Evolutionary conservation across 2,113 vertebrate genomes (phyloP).

Genomic region (Phasianus colchicus): DNA sequence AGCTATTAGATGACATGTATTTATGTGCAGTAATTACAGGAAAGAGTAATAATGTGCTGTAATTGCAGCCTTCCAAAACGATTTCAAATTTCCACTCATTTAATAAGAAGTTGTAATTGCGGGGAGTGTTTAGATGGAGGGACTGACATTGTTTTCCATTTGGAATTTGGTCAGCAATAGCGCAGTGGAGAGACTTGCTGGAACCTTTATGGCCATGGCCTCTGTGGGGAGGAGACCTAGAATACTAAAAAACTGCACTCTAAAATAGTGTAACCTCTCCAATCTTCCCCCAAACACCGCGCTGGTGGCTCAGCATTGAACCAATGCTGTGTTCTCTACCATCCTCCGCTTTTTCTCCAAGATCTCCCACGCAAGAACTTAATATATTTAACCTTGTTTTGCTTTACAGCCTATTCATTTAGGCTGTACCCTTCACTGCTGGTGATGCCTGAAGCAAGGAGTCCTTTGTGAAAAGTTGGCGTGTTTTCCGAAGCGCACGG

Average conservation of each 20-base stretch:
- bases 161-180: not conserved
- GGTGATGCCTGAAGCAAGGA: not conserved
- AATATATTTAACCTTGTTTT: not conserved
- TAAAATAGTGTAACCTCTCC: not conserved
- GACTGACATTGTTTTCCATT: not conserved
- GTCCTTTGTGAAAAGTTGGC: not conserved
- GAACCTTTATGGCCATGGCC: not conserved
- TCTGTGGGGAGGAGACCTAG: not conserved
- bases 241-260: not conserved
- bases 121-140: not conserved
- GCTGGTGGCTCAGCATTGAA: not conserved
- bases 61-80: slow-evolving; percentile 47
- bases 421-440: not conserved
- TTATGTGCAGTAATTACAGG: slow-evolving; percentile 57
- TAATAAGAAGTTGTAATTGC: slow-evolving; percentile 13
- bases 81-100: not conserved
- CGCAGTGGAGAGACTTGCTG: not conserved
- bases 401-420: not conserved
- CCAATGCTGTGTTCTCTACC: not conserved
- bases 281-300: not conserved
- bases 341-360: not conserved
- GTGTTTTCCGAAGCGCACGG: not conserved
- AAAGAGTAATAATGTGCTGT: slow-evolving; percentile 34
- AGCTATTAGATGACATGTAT: slow-evolving; percentile 19
- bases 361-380: not conserved